phyloP scores from a whole-genome alignment of 1,140 invertebrate genomes.

The Drosophila nikananu region DNA sequence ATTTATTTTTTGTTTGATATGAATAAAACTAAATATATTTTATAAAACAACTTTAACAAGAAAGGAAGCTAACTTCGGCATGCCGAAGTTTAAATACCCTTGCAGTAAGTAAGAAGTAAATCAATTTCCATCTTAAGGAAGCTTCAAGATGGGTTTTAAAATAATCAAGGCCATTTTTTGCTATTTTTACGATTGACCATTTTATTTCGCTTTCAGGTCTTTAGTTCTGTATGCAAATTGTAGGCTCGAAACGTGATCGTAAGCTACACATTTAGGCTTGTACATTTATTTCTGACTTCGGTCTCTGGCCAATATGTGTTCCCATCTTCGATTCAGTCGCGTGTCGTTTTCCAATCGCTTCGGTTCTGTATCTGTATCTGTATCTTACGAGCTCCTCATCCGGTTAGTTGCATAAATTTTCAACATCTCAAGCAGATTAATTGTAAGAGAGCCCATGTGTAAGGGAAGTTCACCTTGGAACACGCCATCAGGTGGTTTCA shows the following conservation, averaged over 20 bases:
- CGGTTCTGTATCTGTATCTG: slow-evolving; percentile 36
- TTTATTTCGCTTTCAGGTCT: slow-evolving; percentile 24
- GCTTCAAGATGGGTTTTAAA: not conserved
- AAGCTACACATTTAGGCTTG: slow-evolving; percentile 23
- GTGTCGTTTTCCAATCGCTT: slow-evolving; percentile 49
- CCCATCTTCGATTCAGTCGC: slow-evolving; percentile 43
- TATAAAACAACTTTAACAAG: not conserved
- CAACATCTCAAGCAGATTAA: slow-evolving; percentile 37
- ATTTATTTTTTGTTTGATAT: not conserved
- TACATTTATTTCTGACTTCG: slow-evolving; percentile 21
- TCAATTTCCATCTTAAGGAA: not conserved
- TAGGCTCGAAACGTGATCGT: slow-evolving; percentile 44
- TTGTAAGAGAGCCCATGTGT: slow-evolving; percentile 22
- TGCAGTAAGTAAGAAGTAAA: no score
- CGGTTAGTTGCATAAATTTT: slow-evolving; percentile 56
- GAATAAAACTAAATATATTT: not conserved
- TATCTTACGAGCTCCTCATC: slow-evolving; percentile 33
- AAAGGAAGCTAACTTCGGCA: no score
- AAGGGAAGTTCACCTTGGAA: slow-evolving; percentile 19
- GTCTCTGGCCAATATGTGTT: slow-evolving; percentile 20
- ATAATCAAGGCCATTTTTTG: slow-evolving; percentile 9
- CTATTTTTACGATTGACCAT: slow-evolving; percentile 9
- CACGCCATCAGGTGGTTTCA: slow-evolving; percentile 33
- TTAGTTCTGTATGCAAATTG: slow-evolving; percentile 45
- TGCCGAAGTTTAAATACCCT: no score